Percentiles rank a stretch among this genome's conserved stretches.
These are phyloP conservation scores for Enteromius thamalakanensis DNA, from an alignment of 2,797 vertebrate species.

Conservation along the genomic window DNA sequence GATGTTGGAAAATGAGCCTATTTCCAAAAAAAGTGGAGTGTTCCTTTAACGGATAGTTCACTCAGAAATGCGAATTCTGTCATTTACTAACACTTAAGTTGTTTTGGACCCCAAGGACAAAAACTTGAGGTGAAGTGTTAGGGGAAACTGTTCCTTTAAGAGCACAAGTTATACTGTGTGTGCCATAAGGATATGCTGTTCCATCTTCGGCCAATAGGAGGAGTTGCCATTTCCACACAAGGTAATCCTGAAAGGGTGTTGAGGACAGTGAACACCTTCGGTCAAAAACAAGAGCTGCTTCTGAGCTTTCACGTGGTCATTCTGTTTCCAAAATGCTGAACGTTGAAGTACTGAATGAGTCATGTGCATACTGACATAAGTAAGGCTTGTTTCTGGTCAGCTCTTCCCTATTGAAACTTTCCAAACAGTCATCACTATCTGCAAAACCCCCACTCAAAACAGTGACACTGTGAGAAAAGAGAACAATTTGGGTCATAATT, in stretches of 20 bases:
- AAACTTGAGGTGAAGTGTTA: neutral
- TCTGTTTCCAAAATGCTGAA: slow-evolving; percentile 30
- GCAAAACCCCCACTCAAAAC: neutral
- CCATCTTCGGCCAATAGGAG: slow-evolving; percentile 14
- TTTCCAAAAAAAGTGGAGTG: no score
- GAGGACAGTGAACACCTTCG: neutral
- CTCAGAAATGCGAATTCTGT: neutral
- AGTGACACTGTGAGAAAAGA: slow-evolving; percentile 7
- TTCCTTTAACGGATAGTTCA: neutral
- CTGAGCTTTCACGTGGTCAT: neutral
- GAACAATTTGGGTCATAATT: slow-evolving; percentile 14
- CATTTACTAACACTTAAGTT: neutral
- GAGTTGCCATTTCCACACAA: slow-evolving; percentile 22
- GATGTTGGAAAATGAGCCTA: no score
- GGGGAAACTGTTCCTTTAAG: neutral
- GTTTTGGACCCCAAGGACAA: neutral
- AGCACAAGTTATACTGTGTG: neutral
- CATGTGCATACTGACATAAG: neutral
- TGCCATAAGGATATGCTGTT: slow-evolving; percentile 18
- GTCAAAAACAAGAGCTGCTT: neutral
- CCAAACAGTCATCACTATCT: slow-evolving; percentile 14
- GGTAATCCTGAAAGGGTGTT: neutral
- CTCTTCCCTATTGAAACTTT: slow-evolving; percentile 23
- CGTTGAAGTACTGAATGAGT: neutral
- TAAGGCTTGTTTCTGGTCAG: slow-evolving; percentile 20